Percentiles rank a stretch among this genome's conserved stretches.
Conservation (phyloP, 2,113 vertebrate species). For the Diphyllodes magnificus region DNA sequence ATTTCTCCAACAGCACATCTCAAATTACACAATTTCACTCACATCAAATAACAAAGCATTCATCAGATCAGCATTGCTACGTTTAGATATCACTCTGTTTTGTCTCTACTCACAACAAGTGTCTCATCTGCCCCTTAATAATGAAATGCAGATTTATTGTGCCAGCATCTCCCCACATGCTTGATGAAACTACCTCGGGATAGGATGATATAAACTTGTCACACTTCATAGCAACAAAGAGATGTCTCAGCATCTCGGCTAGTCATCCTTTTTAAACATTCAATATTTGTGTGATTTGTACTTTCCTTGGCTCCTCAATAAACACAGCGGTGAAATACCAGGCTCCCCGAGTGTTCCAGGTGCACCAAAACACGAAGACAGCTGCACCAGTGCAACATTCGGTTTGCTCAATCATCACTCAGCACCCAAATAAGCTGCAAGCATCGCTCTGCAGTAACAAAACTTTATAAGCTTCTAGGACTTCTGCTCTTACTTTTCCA, state of each 20-base stretch:
- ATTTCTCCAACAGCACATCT: not conserved
- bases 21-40: not conserved
- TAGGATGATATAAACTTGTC: not conserved
- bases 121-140: not conserved
- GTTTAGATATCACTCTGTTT: not conserved
- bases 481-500: not conserved
- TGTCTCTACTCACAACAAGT: not conserved
- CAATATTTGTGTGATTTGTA: not conserved
- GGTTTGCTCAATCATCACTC: not conserved
- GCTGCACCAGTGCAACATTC: not conserved
- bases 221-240: not conserved
- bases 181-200: not conserved
- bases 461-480: not conserved
- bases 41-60: not conserved
- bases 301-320: not conserved
- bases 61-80: accelerated
- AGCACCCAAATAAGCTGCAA: not conserved
- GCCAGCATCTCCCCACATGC: not conserved
- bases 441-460: not conserved
- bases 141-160: not conserved
- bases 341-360: not conserved
- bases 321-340: not conserved
- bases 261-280: not conserved
- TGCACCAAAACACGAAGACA: not conserved
- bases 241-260: not conserved